Conservation (phyloP, 2,797 vertebrate genomes). For the Cyclura pinguis region DNA sequence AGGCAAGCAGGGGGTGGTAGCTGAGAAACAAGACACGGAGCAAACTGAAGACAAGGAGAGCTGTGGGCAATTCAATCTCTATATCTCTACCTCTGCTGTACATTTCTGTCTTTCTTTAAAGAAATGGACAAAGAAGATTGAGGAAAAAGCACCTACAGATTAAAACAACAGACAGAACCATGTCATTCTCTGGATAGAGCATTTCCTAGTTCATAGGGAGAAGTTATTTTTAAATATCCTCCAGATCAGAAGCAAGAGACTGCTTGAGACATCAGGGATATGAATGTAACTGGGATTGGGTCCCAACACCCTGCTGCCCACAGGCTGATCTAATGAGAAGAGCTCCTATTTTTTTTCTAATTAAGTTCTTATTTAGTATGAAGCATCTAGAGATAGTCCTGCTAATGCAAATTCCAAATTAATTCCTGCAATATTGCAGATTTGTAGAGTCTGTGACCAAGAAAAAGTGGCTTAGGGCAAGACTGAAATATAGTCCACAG, state of each 20-base stretch:
- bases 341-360: background rate
- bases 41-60: background rate
- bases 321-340: background rate
- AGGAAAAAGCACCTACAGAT: background rate
- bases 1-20: background rate
- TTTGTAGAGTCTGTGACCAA: background rate
- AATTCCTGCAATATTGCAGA: background rate
- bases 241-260: background rate
- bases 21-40: background rate
- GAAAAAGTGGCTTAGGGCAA: background rate
- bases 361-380: background rate
- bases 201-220: slow-evolving; percentile 6
- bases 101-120: background rate
- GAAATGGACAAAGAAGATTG: background rate
- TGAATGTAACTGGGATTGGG: background rate
- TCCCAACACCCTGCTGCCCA: background rate
- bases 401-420: background rate
- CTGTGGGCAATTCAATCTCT: background rate
- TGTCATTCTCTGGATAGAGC: background rate
- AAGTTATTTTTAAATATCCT: background rate
- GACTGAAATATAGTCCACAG: background rate
- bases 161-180: background rate
- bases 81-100: background rate
- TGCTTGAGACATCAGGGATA: background rate
- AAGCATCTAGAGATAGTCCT: background rate